These are phyloP conservation scores for Pollenia labialis DNA, from an alignment of 2,888 invertebrate species.

Conservation along the genomic window DNA sequence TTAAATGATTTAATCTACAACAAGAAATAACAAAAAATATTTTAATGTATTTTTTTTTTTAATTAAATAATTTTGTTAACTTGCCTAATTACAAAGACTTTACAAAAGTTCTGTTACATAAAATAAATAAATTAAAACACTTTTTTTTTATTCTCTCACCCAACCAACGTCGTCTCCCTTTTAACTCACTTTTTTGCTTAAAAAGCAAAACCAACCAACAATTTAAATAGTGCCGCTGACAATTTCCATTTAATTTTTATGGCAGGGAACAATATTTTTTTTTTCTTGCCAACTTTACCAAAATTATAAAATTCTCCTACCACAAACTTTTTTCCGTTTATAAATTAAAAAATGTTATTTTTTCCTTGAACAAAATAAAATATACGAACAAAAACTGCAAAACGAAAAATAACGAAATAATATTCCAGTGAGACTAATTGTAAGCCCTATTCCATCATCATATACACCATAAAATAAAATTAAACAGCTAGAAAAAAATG, in stretches of 20 bases:
- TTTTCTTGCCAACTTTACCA: conserved; percentile 19
- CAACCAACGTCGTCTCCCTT: not conserved
- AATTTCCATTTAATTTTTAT: conserved; percentile 38
- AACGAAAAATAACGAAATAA: conserved; percentile 22
- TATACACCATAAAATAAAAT: conserved; percentile 45
- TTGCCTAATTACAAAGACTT: not conserved
- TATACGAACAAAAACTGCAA: not conserved
- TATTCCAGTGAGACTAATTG: conserved; percentile 70
- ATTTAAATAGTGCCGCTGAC: conserved; percentile 6
- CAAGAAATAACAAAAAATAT: not conserved
- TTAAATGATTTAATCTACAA: not conserved
- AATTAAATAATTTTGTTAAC: not conserved
- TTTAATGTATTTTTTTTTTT: not conserved
- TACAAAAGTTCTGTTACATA: not conserved
- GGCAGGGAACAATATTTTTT: conserved; percentile 13
- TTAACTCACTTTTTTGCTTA: not conserved
- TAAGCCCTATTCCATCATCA: conserved; percentile 58
- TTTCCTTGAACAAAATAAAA: conserved; percentile 24
- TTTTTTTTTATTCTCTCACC: not conserved
- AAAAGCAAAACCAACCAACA: not conserved
- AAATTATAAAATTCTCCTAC: conserved; percentile 21
- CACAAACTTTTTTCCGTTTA: conserved; percentile 22
- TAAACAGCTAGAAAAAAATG: not conserved
- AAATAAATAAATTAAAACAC: conserved; percentile 25
- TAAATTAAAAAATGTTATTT: conserved; percentile 60